These are phyloP conservation scores for Passer montanus DNA, from an alignment of 2,113 vertebrate genomes.

Conservation along the genomic window DNA sequence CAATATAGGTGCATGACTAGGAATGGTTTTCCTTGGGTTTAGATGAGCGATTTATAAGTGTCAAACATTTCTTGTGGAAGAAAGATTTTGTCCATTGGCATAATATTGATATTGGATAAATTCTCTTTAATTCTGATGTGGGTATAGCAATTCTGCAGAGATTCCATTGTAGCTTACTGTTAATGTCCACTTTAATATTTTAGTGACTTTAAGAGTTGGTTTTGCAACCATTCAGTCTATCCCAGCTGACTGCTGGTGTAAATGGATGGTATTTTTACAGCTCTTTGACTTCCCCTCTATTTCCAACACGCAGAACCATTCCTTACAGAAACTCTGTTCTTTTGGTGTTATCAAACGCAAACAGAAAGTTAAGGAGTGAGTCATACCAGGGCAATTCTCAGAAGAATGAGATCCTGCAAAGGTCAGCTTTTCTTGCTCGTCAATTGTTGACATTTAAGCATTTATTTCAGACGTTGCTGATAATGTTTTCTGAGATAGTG, in stretches of 20 bases:
- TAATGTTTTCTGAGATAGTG: slow-evolving; percentile 91
- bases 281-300: slow-evolving; percentile 35
- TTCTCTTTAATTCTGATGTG: slow-evolving; percentile 32
- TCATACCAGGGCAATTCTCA: slow-evolving; percentile 62
- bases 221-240: not conserved
- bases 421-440: slow-evolving; percentile 91
- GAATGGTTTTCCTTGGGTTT: not conserved
- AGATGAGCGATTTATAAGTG: slow-evolving; percentile 37
- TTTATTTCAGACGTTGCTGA: slow-evolving; percentile 90
- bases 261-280: slow-evolving; percentile 1
- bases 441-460: slow-evolving; percentile 97
- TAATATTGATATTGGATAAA: slow-evolving; percentile 53
- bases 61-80: slow-evolving; percentile 40
- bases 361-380: slow-evolving; percentile 73
- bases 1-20: too few relatives aligned
- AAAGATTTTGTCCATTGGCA: slow-evolving; percentile 47
- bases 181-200: slow-evolving; percentile 37
- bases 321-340: slow-evolving; percentile 18
- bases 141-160: not conserved
- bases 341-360: slow-evolving; percentile 75
- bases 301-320: not conserved
- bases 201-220: not conserved
- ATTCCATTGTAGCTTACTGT: not conserved
- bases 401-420: slow-evolving; percentile 86
- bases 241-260: not conserved